A percentile compares a stretch with the other conserved stretches of the same genome.
These are phyloP conservation scores for Deroplatys truncata DNA, from an alignment of 2,888 invertebrate species.

Conservation along the genomic window DNA sequence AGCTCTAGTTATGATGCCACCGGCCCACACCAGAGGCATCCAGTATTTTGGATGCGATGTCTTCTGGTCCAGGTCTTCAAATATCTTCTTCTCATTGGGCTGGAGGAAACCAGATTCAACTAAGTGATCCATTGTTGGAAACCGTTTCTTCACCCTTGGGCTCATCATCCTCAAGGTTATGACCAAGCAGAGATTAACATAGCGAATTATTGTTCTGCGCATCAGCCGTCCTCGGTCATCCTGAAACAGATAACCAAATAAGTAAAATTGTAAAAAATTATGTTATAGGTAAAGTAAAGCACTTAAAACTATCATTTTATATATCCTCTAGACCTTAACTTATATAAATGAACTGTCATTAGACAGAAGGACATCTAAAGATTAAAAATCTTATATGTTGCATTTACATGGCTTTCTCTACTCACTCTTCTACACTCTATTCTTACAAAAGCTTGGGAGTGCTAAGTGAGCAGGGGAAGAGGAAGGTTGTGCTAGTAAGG, in stretches of 20 bases:
- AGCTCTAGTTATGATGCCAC: conserved; percentile 37
- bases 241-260: conserved; percentile 26
- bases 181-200: conserved; percentile 40
- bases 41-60: conserved; percentile 39
- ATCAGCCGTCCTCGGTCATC: conserved; percentile 40
- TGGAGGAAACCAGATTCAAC: conserved; percentile 41
- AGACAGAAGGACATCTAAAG: too few relatives aligned
- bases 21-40: conserved; percentile 43
- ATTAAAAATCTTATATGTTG: too few relatives aligned
- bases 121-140: conserved; percentile 41
- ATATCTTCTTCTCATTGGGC: conserved; percentile 40
- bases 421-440: too few relatives aligned
- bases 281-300: too few relatives aligned
- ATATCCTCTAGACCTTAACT: background rate
- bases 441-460: too few relatives aligned
- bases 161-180: conserved; percentile 40
- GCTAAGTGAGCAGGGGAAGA: too few relatives aligned
- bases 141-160: conserved; percentile 40
- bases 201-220: conserved; percentile 42
- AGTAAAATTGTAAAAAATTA: background rate
- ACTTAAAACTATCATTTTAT: too few relatives aligned
- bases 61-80: conserved; percentile 34
- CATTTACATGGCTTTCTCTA: too few relatives aligned
- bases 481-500: too few relatives aligned
- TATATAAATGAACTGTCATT: too few relatives aligned